Evolutionary conservation across 2,113 vertebrate species (phyloP), one percentile per base, ranked within the genome.

Genomic region (Bubo scandiacus): DNA sequence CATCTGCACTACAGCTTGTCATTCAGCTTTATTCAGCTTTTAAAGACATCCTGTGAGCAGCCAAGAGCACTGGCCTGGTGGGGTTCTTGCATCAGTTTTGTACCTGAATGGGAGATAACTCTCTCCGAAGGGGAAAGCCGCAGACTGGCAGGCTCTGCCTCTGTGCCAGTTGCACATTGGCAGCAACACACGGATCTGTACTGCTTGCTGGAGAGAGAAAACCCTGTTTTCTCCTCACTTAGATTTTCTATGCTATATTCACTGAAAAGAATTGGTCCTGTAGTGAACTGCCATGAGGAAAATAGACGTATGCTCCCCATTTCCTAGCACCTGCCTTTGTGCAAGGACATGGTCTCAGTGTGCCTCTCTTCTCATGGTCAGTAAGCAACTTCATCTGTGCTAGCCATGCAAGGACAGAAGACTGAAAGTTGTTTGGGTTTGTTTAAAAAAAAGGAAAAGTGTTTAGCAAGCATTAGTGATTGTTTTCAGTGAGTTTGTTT

Each of bases 1-100:
- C 94, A 92, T 94, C 95, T 97, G 94, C 84, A 91, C 86, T 59
- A 70, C 81, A 92, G 96, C 77, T 94, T 92, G 70, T 91, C 88
- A 58, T 78, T 81, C 73, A 72, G 81, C 83, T 75, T 81, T 77
- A 58, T 78, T 81, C 73, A 72, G 81, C 83, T 75, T 81, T 73
- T 67, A 26, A 65, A 92, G 81, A 22, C 0, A 0, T 72, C 42
- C 83, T 86, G 75, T 9, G 38, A 92, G 85, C 74, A 51, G 85
- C 94, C 74, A 80, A 32, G 86, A 81, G 88, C 12, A 0, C 87
- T 75, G 81, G 61, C 65, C 74, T 47, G 90, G 45, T 71, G 66
- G 90, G 42, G 34, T 59, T 62, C 70, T 67, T 49, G 66, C 70
- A 21, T 74, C 36, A n/a, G 9, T 15, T 85, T 42, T 59, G 51